Evolutionary conservation across 1,140 invertebrate genomes (phyloP).

Genomic region (Pseudomyrmex concolor): DNA sequence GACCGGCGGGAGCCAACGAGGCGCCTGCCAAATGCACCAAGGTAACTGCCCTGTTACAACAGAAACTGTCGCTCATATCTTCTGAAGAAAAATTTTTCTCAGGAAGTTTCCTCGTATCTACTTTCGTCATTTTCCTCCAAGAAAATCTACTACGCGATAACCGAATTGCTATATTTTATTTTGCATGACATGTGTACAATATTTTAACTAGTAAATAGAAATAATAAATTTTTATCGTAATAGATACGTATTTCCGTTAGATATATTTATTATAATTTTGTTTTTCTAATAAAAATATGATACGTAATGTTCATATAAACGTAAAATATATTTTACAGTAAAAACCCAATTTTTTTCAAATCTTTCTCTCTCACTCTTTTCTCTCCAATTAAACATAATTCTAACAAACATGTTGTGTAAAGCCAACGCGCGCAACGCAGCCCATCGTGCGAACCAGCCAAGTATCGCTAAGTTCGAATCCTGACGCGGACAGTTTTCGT

Average conservation of each 20-base stretch:
- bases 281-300: too few species aligned
- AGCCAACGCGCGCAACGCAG: slow-evolving; percentile 74
- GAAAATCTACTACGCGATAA: not conserved
- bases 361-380: too few species aligned
- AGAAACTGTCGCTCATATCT: not conserved
- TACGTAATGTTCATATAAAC: not conserved
- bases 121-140: not conserved
- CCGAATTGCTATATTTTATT: not conserved
- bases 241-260: too few species aligned
- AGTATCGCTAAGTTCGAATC: slow-evolving; percentile 94
- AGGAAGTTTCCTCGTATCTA: not conserved
- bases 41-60: slow-evolving; percentile 24
- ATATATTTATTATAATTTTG: too few species aligned
- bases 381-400: not conserved
- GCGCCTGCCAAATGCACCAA: slow-evolving; percentile 73
- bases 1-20: slow-evolving; percentile 63
- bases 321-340: not conserved
- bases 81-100: not conserved
- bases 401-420: not conserved
- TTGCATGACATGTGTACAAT: too few species aligned
- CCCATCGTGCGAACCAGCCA: slow-evolving; percentile 92
- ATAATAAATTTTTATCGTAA: too few species aligned
- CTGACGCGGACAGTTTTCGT: slow-evolving; percentile 91
- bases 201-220: too few species aligned
- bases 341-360: not conserved